phyloP scores from a whole-genome alignment of 2,888 invertebrate species.

The Eucriotettix oculatus region DNA sequence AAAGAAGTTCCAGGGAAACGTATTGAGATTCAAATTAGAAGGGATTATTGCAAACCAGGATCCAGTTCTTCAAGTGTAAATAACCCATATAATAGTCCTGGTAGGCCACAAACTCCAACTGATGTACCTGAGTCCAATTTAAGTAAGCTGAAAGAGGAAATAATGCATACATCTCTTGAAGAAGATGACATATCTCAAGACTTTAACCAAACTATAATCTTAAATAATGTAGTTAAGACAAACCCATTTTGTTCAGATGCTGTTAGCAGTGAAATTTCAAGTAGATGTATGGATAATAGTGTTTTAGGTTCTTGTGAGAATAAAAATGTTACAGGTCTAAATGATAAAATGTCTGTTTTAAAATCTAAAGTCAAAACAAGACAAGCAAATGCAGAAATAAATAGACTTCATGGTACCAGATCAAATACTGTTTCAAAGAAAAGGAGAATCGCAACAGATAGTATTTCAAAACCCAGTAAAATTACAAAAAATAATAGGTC shows the following conservation, averaged over 20 bases:
- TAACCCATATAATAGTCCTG: neutral
- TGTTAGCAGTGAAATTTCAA: neutral
- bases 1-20: slow-evolving; percentile 8
- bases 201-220: neutral
- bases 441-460: neutral
- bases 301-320: neutral
- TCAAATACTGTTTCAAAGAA: neutral
- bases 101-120: neutral
- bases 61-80: neutral
- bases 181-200: neutral
- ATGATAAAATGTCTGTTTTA: neutral
- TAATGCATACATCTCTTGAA: neutral
- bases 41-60: slow-evolving; percentile 12
- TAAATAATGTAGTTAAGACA: neutral
- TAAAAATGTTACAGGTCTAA: neutral
- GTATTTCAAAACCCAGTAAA: too few relatives aligned
- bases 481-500: too few relatives aligned
- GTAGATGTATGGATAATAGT: neutral
- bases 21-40: slow-evolving; percentile 17
- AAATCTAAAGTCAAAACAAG: neutral
- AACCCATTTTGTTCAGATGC: neutral
- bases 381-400: neutral
- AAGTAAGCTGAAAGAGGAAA: neutral
- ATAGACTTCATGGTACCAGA: neutral
- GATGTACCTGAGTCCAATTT: neutral